phyloP scores from a whole-genome alignment of 2,113 vertebrate genomes.

The Cryptoleucopteryx plumbea region DNA sequence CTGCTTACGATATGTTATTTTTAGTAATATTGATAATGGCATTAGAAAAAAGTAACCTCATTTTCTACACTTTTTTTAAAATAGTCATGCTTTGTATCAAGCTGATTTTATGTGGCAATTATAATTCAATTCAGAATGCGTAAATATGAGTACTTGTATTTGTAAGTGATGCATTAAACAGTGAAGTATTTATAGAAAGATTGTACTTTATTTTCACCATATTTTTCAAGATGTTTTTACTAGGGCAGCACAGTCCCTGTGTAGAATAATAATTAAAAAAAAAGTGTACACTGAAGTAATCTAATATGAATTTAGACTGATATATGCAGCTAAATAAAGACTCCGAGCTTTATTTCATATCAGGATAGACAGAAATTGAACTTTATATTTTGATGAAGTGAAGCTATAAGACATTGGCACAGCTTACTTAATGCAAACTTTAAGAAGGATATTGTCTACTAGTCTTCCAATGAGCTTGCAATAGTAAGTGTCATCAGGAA shows the following conservation, averaged over 20 bases:
- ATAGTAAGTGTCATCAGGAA: conserved; percentile 97
- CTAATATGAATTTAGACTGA: not conserved
- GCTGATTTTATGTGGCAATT: not conserved
- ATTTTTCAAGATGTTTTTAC: not conserved
- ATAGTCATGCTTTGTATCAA: not conserved
- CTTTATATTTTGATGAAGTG: not conserved
- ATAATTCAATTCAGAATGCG: not conserved
- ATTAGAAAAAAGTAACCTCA: not conserved
- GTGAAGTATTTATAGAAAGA: not conserved
- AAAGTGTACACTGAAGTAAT: not conserved
- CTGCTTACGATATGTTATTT: not conserved
- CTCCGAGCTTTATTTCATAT: not conserved
- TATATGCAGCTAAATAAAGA: not conserved
- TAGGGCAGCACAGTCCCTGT: not conserved
- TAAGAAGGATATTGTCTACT: conserved; percentile 98
- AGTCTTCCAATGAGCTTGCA: conserved; percentile 96
- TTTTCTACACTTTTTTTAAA: not conserved
- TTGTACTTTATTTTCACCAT: not conserved
- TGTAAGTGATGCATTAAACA: not conserved
- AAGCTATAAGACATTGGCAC: not conserved
- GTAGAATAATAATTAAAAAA: not conserved
- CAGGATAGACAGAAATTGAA: not conserved
- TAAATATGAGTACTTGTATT: not conserved
- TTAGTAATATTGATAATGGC: not conserved
- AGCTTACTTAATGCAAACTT: not conserved